These are phyloP conservation scores for Sphaeramia orbicularis DNA, from an alignment of 2,797 vertebrate species.

Conservation along the genomic window DNA sequence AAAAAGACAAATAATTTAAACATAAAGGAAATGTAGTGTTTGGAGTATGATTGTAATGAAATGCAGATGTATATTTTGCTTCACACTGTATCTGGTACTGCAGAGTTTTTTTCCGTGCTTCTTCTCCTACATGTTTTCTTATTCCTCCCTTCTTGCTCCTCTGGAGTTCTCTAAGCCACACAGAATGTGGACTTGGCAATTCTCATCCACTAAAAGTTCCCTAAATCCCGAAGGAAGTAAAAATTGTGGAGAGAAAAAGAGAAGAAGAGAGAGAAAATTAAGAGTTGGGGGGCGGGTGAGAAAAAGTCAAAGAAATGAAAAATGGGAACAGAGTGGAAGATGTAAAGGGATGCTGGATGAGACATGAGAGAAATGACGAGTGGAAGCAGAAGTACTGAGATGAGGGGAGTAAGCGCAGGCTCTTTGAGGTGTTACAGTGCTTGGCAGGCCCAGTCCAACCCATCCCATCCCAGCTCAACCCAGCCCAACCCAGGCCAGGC, in stretches of 20 bases:
- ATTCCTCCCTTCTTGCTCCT: conserved; percentile 72
- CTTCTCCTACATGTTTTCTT: conserved; percentile 77
- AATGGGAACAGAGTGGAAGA: conserved; percentile 37
- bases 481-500: conserved; percentile 37
- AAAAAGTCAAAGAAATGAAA: conserved; percentile 35
- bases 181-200: conserved; percentile 79
- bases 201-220: conserved; percentile 65
- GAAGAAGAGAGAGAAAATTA: conserved; percentile 35
- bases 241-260: conserved; percentile 9
- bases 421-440: conserved; percentile 56
- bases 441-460: conserved; percentile 34
- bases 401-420: conserved; percentile 36
- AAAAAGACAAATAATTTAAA: conserved; percentile 87
- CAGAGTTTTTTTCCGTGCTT: conserved; percentile 56
- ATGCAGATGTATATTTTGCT: conserved; percentile 84
- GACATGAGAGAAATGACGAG: conserved; percentile 30
- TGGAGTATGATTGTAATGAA: conserved; percentile 86
- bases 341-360: conserved; percentile 30
- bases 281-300: conserved; percentile 34
- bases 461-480: conserved; percentile 36
- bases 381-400: conserved; percentile 47
- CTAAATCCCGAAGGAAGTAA: conserved; percentile 62
- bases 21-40: conserved; percentile 86
- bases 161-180: conserved; percentile 77
- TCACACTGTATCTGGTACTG: conserved; percentile 73